Percentiles rank a stretch among this genome's conserved stretches.
Conservation (phyloP, 1,140 invertebrate species). For the Sesamia nonagrioides region DNA sequence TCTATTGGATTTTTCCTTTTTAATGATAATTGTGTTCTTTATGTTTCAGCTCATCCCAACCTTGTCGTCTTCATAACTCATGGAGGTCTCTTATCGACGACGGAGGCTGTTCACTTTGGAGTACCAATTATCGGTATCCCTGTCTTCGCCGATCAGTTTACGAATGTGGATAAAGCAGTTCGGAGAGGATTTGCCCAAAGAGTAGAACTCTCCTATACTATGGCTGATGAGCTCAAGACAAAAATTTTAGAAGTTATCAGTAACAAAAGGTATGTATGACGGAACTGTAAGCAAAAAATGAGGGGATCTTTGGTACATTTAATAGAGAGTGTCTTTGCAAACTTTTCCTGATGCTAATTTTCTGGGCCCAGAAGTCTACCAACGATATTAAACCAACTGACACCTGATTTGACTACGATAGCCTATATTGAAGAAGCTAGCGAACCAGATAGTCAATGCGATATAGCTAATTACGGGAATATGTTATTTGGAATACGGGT, state of each 20-base stretch:
- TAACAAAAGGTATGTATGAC: conserved; percentile 53
- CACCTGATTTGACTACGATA: too few species aligned
- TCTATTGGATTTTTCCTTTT: too few species aligned
- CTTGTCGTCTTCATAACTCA: conserved; percentile 90
- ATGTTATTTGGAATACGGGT: too few species aligned
- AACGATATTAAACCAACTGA: too few species aligned
- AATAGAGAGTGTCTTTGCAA: too few species aligned
- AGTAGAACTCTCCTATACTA: conserved; percentile 56
- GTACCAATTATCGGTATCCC: conserved; percentile 91
- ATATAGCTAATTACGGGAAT: too few species aligned
- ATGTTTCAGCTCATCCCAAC: conserved; percentile 89
- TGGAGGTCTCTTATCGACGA: conserved; percentile 90
- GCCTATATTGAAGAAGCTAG: too few species aligned
- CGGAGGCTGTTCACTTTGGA: conserved; percentile 90
- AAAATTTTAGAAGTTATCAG: conserved; percentile 59
- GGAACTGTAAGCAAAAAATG: not conserved
- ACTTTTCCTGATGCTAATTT: too few species aligned
- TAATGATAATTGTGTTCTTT: not conserved
- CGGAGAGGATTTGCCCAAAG: conserved; percentile 62
- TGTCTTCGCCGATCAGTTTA: conserved; percentile 89
- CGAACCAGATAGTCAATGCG: too few species aligned
- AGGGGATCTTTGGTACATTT: not conserved
- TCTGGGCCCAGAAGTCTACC: too few species aligned
- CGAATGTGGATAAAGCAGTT: conserved; percentile 75
- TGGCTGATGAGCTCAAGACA: conserved; percentile 52